Evolutionary conservation across 2,888 invertebrate genomes (phyloP).

Genomic region (Copidosoma aretas): DNA sequence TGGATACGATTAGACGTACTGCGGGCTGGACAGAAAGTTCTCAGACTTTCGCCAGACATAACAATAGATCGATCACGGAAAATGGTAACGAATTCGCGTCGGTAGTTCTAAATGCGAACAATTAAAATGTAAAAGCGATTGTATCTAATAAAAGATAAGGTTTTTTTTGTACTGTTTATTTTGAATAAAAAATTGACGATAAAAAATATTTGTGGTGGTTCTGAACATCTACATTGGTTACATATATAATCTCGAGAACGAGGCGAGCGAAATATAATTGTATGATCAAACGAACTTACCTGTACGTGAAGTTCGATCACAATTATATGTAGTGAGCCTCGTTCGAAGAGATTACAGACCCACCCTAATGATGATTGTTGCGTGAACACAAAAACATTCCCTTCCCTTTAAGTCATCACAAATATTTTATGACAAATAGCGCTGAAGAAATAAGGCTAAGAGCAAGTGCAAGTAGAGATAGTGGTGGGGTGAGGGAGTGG

Average conservation of each 20-base stretch:
- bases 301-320: conserved; percentile 11
- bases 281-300: conserved; percentile 11
- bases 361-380: neutral
- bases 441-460: too few species aligned
- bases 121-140: neutral
- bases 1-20: conserved; percentile 24
- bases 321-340: conserved; percentile 2
- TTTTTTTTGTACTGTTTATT: too few species aligned
- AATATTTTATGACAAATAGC: neutral
- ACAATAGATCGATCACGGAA: conserved; percentile 10
- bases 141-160: neutral
- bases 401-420: neutral
- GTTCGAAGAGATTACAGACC: conserved; percentile 4
- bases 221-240: neutral
- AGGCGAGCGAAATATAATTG: neutral
- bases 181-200: neutral
- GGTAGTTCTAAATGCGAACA: neutral
- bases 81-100: neutral
- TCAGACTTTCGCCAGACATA: conserved; percentile 25
- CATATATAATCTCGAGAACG: neutral
- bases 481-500: too few species aligned
- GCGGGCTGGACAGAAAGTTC: conserved; percentile 32
- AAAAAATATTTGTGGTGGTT: neutral
- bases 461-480: too few species aligned
- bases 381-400: neutral